phyloP scores from a whole-genome alignment of 2,888 invertebrate species.

The Keiferia lycopersicella region DNA sequence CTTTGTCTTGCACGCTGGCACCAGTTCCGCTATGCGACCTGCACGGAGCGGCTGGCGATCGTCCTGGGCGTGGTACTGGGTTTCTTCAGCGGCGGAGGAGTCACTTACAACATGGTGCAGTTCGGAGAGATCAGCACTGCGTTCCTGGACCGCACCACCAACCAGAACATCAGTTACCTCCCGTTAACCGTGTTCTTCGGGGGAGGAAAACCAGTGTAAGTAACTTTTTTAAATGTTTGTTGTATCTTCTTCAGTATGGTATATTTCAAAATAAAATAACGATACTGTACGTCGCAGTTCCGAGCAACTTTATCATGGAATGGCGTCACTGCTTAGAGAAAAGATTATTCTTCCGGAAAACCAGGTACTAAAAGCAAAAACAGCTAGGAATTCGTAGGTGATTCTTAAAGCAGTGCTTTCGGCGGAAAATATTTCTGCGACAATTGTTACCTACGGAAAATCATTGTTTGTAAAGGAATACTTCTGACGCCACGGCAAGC shows the following conservation, averaged over 20 bases:
- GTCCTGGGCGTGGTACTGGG: constrained; percentile 57
- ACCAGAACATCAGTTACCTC: constrained; percentile 56
- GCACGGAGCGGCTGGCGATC: constrained; percentile 58
- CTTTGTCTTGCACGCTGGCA: background rate
- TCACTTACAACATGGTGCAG: constrained; percentile 81
- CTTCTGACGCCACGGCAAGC: constrained; percentile 54
- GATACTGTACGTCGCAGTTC: no score
- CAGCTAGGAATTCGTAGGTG: no score
- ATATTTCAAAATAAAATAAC: no score
- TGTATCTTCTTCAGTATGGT: no score
- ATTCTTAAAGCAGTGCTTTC: no score
- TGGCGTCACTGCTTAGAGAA: no score
- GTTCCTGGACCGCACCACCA: constrained; percentile 77
- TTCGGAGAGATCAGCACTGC: constrained; percentile 83
- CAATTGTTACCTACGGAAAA: no score
- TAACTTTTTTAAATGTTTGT: constrained; percentile 10
- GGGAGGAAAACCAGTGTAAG: constrained; percentile 67
- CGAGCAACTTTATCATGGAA: no score
- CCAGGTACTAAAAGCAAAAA: no score
- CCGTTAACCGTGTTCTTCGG: constrained; percentile 62
- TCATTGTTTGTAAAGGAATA: background rate
- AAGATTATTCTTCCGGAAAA: no score
- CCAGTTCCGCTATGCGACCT: constrained; percentile 69
- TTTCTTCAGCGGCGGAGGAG: constrained; percentile 65
- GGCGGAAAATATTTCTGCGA: no score